Evolutionary conservation across 2,797 vertebrate genomes (phyloP).

Genomic region (Cynopterus sphinx): DNA sequence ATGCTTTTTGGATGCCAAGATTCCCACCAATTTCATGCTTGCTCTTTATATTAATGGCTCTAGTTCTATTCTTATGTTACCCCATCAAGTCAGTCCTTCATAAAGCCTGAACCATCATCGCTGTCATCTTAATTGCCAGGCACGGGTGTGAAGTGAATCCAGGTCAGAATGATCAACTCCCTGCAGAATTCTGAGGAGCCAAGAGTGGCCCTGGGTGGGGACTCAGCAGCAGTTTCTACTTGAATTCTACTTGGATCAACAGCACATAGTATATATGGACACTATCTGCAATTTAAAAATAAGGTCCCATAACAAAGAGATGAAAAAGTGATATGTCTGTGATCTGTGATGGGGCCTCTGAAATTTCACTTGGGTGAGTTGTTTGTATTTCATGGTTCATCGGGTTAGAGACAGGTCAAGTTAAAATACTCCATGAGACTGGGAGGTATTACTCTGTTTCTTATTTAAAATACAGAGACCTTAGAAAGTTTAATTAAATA

Average conservation of each 20-base stretch:
- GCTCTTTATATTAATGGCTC: neutral
- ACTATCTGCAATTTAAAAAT: neutral
- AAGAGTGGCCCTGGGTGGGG: neutral
- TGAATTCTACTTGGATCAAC: neutral
- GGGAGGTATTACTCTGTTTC: neutral
- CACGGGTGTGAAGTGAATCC: slow-evolving; percentile 3
- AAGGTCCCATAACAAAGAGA: neutral
- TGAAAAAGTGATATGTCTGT: neutral
- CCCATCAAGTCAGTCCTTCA: slow-evolving; percentile 42
- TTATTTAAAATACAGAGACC: neutral
- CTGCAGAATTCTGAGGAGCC: neutral
- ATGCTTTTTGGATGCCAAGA: neutral
- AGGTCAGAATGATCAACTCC: neutral
- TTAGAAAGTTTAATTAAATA: neutral
- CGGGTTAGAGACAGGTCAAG: neutral
- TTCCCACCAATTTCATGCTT: neutral
- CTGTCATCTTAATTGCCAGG: slow-evolving; percentile 33
- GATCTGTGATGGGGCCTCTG: neutral
- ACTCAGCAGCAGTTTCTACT: neutral
- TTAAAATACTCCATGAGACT: neutral
- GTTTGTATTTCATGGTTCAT: neutral
- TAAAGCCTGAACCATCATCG: slow-evolving; percentile 42
- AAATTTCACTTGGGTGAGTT: neutral
- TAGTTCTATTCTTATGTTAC: slow-evolving; percentile 31
- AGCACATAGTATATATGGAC: fast-evolving